Evolutionary conservation across 2,888 invertebrate genomes (phyloP), one percentile per base, ranked within the genome.

Genomic region (Synanthedon formicaeformis): DNA sequence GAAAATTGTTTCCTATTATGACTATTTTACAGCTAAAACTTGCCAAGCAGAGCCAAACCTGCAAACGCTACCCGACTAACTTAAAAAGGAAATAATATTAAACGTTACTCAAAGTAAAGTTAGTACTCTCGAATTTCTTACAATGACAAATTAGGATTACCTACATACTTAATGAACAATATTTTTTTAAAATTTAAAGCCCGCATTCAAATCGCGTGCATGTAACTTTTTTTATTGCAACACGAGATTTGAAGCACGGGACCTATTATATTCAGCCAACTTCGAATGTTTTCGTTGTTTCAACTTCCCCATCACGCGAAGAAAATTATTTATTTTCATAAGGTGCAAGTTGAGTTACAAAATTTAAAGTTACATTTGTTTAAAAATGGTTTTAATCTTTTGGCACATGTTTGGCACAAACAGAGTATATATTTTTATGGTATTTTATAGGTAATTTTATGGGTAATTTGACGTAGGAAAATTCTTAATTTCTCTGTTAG

Each of bases 291-390:
- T 65, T 65, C 60, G 67, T 69, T 68, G 67, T 69, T 69, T 67
- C 41, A 12, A 41, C 41, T 74, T 73, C 64, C 63, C 62, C 58
- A 74, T 69, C 79, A 80, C 80, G 79, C 78, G 62, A 74, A 60
- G 12, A 51, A 40, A 34, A 34, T n/a, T 16, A 13, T 51, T 51
- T 51, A 16, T 53, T 51, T 52, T 34, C 52, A 34, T 34, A 34
- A 34, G 34, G 8, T 27, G 27, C 27, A 27, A 8, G 27, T 34
- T 34, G 10, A 34, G 8, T 10, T 34, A 34, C 10, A 2, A 34
- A 34, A 34, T 34, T 34, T 34, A 34, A 34, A 34, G 34, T 34
- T 34, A 34, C 34, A 34, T 34, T 34, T 34, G 34, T 34, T 34
- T 34, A 34, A 34, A 34, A 10, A 34, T 10, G 2, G 27, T 34